Percentiles rank a stretch among this genome's conserved stretches.
Evolutionary conservation across 2,797 vertebrate species (phyloP).

Genomic region (Cossypha dichroa): DNA sequence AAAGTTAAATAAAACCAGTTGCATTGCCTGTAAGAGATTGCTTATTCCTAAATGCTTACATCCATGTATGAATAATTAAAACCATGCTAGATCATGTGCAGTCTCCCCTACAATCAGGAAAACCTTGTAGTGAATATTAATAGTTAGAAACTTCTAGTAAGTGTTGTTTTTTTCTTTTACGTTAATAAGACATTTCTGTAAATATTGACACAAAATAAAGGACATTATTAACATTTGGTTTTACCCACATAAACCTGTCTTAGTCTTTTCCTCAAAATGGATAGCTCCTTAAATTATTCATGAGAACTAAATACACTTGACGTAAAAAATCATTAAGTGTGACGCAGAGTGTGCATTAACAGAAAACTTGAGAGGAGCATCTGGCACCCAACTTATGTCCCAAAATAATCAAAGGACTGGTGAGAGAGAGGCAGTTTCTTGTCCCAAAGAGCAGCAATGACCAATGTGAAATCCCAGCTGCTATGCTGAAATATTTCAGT

Average conservation of each 20-base stretch:
- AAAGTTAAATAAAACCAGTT: conserved; percentile 14
- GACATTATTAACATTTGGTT: neutral
- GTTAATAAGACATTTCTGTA: neutral
- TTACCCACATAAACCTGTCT: neutral
- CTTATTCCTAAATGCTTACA: neutral
- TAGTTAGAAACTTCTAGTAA: neutral
- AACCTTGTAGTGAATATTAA: neutral
- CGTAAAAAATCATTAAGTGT: neutral
- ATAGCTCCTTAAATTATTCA: neutral
- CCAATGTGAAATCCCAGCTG: neutral
- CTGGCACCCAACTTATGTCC: neutral
- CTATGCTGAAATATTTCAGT: neutral
- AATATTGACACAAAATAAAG: conserved; percentile 13
- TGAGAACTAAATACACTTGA: neutral
- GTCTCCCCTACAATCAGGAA: neutral
- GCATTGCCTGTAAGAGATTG: neutral
- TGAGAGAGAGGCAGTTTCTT: neutral
- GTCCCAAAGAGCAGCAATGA: neutral
- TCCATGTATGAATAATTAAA: neutral
- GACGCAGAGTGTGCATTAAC: neutral
- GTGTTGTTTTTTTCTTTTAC: neutral
- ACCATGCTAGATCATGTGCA: neutral
- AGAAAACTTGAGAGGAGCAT: neutral
- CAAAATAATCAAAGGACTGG: neutral
- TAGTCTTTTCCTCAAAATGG: neutral